Percentiles rank a stretch among this genome's conserved stretches.
These are phyloP conservation scores for Venusia cambrica DNA, from an alignment of 2,888 invertebrate genomes.

Conservation along the genomic window DNA sequence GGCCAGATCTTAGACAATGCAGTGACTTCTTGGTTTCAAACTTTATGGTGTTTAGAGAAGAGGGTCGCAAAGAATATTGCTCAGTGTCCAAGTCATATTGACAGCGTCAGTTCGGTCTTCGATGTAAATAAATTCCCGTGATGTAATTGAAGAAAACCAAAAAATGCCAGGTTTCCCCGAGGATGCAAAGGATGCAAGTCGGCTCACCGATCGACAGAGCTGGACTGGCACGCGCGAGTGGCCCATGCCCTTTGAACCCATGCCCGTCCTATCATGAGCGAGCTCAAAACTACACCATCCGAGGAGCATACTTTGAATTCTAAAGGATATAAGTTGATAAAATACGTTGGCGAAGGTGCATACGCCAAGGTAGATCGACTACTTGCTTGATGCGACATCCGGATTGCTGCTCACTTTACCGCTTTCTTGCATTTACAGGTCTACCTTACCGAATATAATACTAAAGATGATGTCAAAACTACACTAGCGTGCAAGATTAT, in stretches of 20 bases:
- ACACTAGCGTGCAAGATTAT: slow-evolving; percentile 87
- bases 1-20: too few species aligned
- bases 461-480: slow-evolving; percentile 52
- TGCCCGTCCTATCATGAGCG: slow-evolving; percentile 65
- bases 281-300: slow-evolving; percentile 64
- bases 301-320: slow-evolving; percentile 70
- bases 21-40: slow-evolving; percentile 6
- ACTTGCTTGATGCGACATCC: background rate
- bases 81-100: slow-evolving; percentile 21
- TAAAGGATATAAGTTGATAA: slow-evolving; percentile 83
- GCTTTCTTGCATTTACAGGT: too few species aligned
- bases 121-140: slow-evolving; percentile 40
- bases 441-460: slow-evolving; percentile 59
- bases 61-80: slow-evolving; percentile 24
- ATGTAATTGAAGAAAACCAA: slow-evolving; percentile 43
- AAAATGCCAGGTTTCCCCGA: slow-evolving; percentile 54
- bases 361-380: slow-evolving; percentile 84
- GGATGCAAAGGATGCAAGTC: slow-evolving; percentile 40
- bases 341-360: slow-evolving; percentile 88
- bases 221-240: slow-evolving; percentile 34
- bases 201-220: slow-evolving; percentile 36
- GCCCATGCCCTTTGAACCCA: slow-evolving; percentile 31
- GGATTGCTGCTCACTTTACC: too few species aligned
- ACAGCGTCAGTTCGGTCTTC: slow-evolving; percentile 18
- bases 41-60: slow-evolving; percentile 5